A percentile compares a stretch with the other conserved stretches of the same genome.
phyloP scores from a whole-genome alignment of 2,888 invertebrate species.

The Patella pellucida region DNA sequence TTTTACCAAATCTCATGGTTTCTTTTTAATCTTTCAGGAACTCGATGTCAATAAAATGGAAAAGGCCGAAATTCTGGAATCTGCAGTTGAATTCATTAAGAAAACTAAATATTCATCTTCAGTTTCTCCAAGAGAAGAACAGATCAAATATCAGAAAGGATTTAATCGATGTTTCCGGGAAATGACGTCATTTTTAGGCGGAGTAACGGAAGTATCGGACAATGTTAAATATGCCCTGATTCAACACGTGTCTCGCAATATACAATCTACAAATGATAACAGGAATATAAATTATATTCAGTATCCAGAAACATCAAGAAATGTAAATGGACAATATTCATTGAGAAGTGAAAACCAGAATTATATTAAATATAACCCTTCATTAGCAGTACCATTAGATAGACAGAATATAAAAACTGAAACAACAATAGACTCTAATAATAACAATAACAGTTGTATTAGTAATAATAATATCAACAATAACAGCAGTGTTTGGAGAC shows the following conservation, averaged over 20 bases:
- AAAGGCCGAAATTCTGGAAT: no score
- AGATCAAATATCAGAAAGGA: not conserved
- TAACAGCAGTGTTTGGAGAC: not conserved
- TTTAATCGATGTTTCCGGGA: not conserved
- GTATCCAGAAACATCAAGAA: no score
- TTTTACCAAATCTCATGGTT: no score
- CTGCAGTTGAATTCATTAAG: no score
- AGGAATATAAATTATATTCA: not conserved
- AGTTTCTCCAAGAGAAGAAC: no score
- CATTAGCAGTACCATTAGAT: constrained; percentile 1
- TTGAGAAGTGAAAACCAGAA: not conserved
- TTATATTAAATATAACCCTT: not conserved
- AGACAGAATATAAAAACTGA: not conserved
- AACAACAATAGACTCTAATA: not conserved
- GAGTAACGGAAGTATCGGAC: not conserved
- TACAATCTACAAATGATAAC: not conserved
- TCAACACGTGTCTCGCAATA: not conserved
- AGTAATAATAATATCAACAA: no score
- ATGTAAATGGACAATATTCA: not conserved
- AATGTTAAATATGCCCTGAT: not conserved
- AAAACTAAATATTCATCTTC: no score
- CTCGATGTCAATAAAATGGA: no score
- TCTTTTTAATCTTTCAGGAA: no score
- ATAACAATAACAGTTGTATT: not conserved
- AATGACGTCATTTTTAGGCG: not conserved